Conservation (phyloP, 2,797 vertebrate genomes). For the Mormyrus proboscirostris region DNA sequence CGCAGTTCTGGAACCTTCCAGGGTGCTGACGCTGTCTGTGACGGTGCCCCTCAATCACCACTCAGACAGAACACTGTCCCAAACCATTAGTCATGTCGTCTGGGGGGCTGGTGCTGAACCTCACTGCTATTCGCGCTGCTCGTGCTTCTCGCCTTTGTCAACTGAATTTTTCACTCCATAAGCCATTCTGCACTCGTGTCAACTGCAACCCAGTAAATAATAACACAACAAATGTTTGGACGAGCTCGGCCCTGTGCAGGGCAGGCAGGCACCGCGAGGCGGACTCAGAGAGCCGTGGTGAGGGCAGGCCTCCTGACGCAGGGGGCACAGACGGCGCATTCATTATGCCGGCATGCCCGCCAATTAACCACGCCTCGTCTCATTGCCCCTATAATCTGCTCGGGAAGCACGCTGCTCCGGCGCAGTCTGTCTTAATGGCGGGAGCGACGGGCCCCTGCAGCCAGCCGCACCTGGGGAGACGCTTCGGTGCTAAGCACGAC, state of each 20-base stretch:
- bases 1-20: not conserved
- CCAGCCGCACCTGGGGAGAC: slow-evolving; percentile 4
- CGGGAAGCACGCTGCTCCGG: slow-evolving; percentile 26
- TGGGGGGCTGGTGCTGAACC: not conserved
- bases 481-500: not conserved
- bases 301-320: slow-evolving; percentile 18
- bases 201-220: not conserved
- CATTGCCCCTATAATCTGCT: slow-evolving; percentile 33
- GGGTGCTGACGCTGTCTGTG: not conserved
- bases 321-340: slow-evolving; percentile 30
- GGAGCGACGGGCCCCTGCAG: slow-evolving; percentile 20
- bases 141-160: not conserved
- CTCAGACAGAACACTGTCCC: not conserved
- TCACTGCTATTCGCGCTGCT: not conserved
- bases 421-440: slow-evolving; percentile 28
- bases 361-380: slow-evolving; percentile 34
- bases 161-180: slow-evolving; percentile 11
- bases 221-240: not conserved
- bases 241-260: not conserved
- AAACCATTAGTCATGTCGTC: not conserved
- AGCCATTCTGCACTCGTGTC: not conserved
- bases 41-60: not conserved
- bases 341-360: slow-evolving; percentile 28
- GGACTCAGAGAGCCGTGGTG: slow-evolving; percentile 8
- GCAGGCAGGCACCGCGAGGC: not conserved